A percentile compares a stretch with the other conserved stretches of the same genome.
Evolutionary conservation across 2,797 vertebrate species (phyloP).

Genomic region (Rhadinocentrus ornatus): DNA sequence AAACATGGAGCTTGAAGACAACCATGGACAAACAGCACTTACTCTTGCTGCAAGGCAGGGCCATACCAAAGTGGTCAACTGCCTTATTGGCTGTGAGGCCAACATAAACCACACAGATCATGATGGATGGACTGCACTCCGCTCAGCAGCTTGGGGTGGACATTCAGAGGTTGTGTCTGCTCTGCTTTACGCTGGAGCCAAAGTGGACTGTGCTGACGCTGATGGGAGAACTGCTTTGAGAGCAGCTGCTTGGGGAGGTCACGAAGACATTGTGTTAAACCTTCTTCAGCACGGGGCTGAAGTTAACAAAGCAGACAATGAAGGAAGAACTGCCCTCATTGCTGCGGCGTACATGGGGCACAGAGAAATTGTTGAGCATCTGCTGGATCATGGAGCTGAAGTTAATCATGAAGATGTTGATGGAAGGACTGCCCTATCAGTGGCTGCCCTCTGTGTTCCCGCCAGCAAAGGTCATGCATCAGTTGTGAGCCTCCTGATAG

Average conservation of each 20-base stretch:
- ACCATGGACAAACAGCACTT: conserved; percentile 94
- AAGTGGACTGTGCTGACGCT: conserved; percentile 95
- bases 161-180: conserved; percentile 98
- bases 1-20: conserved; percentile 92
- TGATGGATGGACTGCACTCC: conserved; percentile 95
- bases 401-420: conserved; percentile 98
- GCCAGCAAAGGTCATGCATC: conserved; percentile 97
- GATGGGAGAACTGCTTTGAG: conserved; percentile 94
- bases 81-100: conserved; percentile 93
- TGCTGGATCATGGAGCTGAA: conserved; percentile 94
- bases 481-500: conserved; percentile 94
- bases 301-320: conserved; percentile 97
- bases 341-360: conserved; percentile 99
- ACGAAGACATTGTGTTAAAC: conserved; percentile 97
- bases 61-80: conserved; percentile 97
- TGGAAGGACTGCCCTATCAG: conserved; percentile 94
- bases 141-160: conserved; percentile 97
- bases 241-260: conserved; percentile 97
- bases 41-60: conserved; percentile 96
- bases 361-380: conserved; percentile 95
- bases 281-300: conserved; percentile 96
- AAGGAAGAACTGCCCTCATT: conserved; percentile 96
- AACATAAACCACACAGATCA: conserved; percentile 97
- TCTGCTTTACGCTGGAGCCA: conserved; percentile 95
- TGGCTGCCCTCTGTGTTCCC: conserved; percentile 96